phyloP scores from a whole-genome alignment of 2,113 vertebrate genomes.

The Rhinichthys klamathensis region DNA sequence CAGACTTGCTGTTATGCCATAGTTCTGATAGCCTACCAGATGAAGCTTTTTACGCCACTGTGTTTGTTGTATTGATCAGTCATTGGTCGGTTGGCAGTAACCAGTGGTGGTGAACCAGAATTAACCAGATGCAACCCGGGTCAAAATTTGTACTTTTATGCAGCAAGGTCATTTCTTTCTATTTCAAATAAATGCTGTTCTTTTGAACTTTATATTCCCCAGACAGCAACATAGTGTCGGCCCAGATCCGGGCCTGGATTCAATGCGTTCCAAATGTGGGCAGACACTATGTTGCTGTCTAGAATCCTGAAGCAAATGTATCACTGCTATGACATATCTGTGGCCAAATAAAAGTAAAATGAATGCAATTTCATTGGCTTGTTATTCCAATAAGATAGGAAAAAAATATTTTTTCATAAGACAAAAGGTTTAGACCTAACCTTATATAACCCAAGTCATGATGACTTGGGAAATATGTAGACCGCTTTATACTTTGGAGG shows the following conservation, averaged over 20 bases:
- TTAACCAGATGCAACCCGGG: background rate
- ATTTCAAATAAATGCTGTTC: background rate
- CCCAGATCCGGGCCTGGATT: no score
- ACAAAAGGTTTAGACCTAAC: background rate
- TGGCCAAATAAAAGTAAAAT: background rate
- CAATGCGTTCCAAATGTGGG: no score
- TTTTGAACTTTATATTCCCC: background rate
- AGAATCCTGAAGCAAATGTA: no score
- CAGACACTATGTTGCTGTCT: no score
- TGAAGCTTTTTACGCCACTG: background rate
- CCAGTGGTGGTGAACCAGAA: background rate
- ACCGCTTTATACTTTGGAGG: background rate
- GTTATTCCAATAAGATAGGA: background rate
- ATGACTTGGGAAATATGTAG: background rate
- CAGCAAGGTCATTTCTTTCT: background rate
- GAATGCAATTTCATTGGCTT: background rate
- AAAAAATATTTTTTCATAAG: background rate
- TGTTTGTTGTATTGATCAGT: slow-evolving; percentile 7
- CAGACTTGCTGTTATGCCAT: background rate
- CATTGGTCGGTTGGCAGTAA: background rate
- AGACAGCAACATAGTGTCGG: no score
- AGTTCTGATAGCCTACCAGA: slow-evolving; percentile 13
- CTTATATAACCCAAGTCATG: no score
- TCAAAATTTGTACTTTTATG: background rate
- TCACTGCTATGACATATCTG: no score